Percentiles rank a stretch among this genome's conserved stretches.
These are phyloP conservation scores for Mesorhabditis sp. DNA, from an alignment of 2,888 invertebrate species.

Conservation along the genomic window DNA sequence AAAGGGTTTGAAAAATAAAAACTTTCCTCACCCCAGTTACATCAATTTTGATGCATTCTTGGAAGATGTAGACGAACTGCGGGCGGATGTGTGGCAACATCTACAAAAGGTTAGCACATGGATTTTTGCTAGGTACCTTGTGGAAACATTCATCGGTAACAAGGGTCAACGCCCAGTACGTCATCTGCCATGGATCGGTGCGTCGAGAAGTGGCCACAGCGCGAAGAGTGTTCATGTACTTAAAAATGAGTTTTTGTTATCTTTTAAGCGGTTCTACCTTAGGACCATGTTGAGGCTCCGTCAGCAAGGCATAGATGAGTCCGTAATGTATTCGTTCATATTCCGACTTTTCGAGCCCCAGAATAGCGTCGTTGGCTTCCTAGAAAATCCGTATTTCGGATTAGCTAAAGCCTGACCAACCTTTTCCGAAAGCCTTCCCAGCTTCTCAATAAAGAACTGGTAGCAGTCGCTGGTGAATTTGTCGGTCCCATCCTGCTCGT, in stretches of 20 bases:
- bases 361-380: conserved; percentile 3
- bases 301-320: not conserved
- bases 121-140: not conserved
- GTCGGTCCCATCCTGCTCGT: conserved; percentile 6
- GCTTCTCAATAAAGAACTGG: not conserved
- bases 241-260: too few species aligned
- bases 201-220: too few species aligned
- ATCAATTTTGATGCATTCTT: not conserved
- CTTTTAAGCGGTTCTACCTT: not conserved
- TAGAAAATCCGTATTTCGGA: not conserved
- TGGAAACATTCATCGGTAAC: conserved; percentile 3
- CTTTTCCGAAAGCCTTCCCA: not conserved
- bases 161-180: not conserved
- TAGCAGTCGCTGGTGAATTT: not conserved
- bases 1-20: not conserved
- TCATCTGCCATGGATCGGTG: too few species aligned
- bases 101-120: not conserved
- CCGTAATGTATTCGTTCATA: conserved; percentile 4
- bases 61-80: not conserved
- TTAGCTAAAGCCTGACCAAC: not conserved
- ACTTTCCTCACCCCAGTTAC: not conserved
- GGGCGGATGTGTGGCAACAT: not conserved
- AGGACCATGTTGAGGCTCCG: not conserved
- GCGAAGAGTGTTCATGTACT: too few species aligned
- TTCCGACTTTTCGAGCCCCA: not conserved